Percentiles rank a stretch among this genome's conserved stretches.
Evolutionary conservation across 2,888 invertebrate genomes (phyloP).

Genomic region (Thereva nobilitata): DNA sequence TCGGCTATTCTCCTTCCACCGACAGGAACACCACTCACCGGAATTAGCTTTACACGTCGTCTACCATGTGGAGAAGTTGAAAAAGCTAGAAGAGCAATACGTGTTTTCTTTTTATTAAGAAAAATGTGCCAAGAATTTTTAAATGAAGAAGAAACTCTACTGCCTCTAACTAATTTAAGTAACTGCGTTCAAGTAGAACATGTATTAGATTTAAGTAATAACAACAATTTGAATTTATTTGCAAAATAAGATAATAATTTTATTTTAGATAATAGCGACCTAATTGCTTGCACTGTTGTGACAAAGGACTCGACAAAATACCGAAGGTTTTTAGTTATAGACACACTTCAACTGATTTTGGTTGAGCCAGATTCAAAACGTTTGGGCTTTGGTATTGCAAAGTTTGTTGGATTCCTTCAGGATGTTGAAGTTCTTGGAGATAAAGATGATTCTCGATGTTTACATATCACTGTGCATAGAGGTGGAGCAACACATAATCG

Average conservation of each 20-base stretch:
- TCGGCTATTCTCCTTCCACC: constrained; percentile 93
- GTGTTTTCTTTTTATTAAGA: constrained; percentile 88
- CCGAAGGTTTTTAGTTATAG: constrained; percentile 94
- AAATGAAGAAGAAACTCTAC: constrained; percentile 79
- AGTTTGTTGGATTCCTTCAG: constrained; percentile 92
- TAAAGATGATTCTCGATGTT: constrained; percentile 93
- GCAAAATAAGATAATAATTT: background rate
- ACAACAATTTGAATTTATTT: constrained; percentile 11
- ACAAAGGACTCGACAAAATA: constrained; percentile 88
- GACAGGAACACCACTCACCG: constrained; percentile 93
- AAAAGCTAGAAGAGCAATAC: constrained; percentile 83
- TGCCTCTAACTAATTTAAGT: constrained; percentile 87
- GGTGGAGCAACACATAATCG: constrained; percentile 70
- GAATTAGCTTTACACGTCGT: constrained; percentile 90
- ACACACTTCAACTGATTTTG: constrained; percentile 90
- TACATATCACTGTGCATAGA: constrained; percentile 91
- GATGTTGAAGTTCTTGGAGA: constrained; percentile 96
- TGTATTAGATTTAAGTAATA: constrained; percentile 90
- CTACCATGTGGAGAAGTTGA: constrained; percentile 96
- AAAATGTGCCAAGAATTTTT: constrained; percentile 78
- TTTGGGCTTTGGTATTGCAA: constrained; percentile 97
- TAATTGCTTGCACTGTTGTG: constrained; percentile 94
- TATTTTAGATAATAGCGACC: constrained; percentile 90
- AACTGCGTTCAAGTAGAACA: constrained; percentile 92
- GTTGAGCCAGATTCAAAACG: constrained; percentile 95